These are phyloP conservation scores for Pelodytes ibericus DNA, from an alignment of 2,797 vertebrate species.

Conservation along the genomic window DNA sequence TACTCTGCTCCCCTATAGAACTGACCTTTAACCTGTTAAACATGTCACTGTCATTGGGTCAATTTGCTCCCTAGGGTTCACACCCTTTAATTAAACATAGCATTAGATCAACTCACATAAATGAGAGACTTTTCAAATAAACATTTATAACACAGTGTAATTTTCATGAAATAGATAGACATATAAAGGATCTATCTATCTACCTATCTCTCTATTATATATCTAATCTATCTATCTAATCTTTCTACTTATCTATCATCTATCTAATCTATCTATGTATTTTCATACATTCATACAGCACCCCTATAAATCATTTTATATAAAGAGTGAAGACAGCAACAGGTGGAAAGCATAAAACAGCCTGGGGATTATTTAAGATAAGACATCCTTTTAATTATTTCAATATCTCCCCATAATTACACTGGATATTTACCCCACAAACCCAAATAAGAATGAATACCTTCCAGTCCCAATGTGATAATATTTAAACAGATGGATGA, in stretches of 20 bases:
- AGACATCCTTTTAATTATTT: background rate
- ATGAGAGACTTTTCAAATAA: background rate
- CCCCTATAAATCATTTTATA: conserved; percentile 3
- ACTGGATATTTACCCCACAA: background rate
- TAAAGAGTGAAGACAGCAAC: conserved; percentile 27
- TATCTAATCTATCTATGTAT: conserved; percentile 21
- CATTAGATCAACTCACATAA: background rate
- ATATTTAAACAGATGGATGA: too few relatives aligned
- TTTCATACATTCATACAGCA: conserved; percentile 4
- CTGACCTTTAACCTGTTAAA: conserved; percentile 18
- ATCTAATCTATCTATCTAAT: background rate
- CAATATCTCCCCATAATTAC: background rate
- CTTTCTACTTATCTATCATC: background rate
- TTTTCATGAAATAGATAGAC: background rate
- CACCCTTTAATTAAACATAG: background rate
- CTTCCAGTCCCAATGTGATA: background rate
- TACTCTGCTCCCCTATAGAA: background rate
- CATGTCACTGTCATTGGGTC: background rate
- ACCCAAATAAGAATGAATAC: background rate
- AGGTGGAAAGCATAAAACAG: conserved; percentile 62
- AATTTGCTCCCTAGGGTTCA: background rate
- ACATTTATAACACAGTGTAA: background rate
- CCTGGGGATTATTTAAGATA: background rate
- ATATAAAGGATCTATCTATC: background rate
- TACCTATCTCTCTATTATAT: background rate